Conservation (phyloP, 2,113 vertebrate species). For the Machaerirhynchus nigripectus region DNA sequence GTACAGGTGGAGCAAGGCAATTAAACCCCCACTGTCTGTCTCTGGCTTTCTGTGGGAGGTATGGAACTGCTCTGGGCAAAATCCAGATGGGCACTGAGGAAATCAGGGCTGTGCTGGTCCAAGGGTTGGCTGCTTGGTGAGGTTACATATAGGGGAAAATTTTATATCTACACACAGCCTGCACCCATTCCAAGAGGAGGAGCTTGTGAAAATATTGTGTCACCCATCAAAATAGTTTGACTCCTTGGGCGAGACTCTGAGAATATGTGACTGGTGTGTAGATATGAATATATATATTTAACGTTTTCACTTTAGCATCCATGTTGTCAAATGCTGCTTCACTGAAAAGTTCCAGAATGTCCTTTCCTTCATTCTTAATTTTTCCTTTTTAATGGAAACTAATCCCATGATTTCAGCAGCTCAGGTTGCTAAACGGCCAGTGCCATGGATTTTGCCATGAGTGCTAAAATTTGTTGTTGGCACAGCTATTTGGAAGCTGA, state of each 20-base stretch:
- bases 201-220: background rate
- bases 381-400: background rate
- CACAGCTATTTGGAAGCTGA: background rate
- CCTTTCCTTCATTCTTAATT: background rate
- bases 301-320: background rate
- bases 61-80: background rate
- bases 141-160: background rate
- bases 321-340: background rate
- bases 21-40: background rate
- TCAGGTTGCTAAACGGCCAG: background rate
- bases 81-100: background rate
- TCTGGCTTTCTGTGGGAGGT: background rate
- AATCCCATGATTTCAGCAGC: background rate
- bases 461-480: background rate
- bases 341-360: background rate
- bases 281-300: background rate
- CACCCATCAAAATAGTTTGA: background rate
- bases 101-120: background rate
- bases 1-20: background rate
- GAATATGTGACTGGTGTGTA: background rate
- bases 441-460: rapidly evolving
- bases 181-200: background rate
- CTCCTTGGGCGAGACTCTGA: background rate
- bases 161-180: background rate
- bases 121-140: background rate